Evolutionary conservation across 2,113 vertebrate genomes (phyloP), one percentile per base, ranked within the genome.

Genomic region (Lichenostomus cassidix): DNA sequence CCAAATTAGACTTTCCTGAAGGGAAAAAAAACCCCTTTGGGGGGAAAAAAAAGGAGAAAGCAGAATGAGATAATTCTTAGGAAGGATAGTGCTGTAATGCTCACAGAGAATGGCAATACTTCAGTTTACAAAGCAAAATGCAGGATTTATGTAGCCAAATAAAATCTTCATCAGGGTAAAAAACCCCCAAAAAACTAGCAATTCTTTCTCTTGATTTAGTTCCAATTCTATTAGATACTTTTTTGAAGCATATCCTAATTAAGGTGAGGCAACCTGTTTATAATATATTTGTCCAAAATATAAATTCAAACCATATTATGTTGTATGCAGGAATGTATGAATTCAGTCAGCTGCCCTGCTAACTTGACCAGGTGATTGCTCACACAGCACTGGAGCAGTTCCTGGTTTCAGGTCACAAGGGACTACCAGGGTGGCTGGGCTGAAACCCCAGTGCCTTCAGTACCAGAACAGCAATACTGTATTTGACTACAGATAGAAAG

Each of bases 1-100:
- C 95, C 95, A 97, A 98, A 96, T 95, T 83, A 94, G 94, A 89
- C 76, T 92, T 92, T 42, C 74, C 80, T 95, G 83, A 94, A 93
- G 68, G 56, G 15, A n/a, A 84, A 73, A 77, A 50, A 87, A 87
- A 12, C 0, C 11, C 33, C 7, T 65, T 64, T 64, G 70, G 85
- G 33, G 7, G 0, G 14, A 42, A 91, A 92, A 96, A 89, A n/a
- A 73, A 83, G 53, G 55, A 75, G 79, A 95, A 97, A 92, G 20
- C n/a, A 89, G 80, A 96, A 96, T 95, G 94, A 96, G 85, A 96
- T 94, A 96, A 97, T 96, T 90, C 73, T 87, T 90, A 92, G 60
- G 69, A 75, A 89, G 71, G 84, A 94, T 76, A 95, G 85, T 37
- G 74, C 42, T 55, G 46, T 53, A 87, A 92, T 89, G 83, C 56